Base-by-base conservation (phyloP, 2,113 vertebrate genomes). In the Marcusenius ussheri region DNA sequence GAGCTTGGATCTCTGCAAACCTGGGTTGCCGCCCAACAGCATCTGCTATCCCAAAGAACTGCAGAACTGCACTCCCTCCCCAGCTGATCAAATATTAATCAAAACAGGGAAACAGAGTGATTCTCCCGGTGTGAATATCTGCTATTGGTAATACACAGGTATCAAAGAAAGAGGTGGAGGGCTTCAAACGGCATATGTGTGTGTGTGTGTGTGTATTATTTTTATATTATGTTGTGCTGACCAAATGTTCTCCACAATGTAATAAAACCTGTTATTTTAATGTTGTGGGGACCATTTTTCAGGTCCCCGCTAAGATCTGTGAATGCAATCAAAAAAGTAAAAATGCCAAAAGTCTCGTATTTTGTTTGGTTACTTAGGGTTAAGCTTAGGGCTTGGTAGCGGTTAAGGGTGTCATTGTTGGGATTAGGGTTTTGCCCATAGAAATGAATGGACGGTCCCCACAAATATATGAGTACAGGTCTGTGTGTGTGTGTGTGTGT, bases 31-130 rank as follows among this genome's bases (percentile, higher is more conserved):
- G 24, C 86, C 86, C 83, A 50, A 24, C 15, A 10, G 39, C 15
- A 93, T 97, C 95, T 94, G 94, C 94, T 96, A 95, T 96, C 93
- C 93, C 95, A 96, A 96, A 96, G 97, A 97, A 98, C 96, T 97
- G 95, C 95, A 96, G 97, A 97, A 98, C 96, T 97, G 95, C 95
- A 97, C 97, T 98, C 98, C 97, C 97, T 97, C 97, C 97, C 95
- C 93, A 90, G 96, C 95, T 97, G 96, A 96, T 98, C 96, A 98
- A 98, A 98, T 97, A 98, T 98, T 97, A 97, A 98, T 97, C 96
- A 97, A 97, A 96, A 97, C 95, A 96, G 96, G 98, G 97, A 97
- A 98, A 97, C 95, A 95, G 94, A 96, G 96, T 91, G 95, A 96
- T 95, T 96, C 95, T 97, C 97, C 96, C 96, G 95, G 94, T 95